Evolutionary conservation across 1,140 invertebrate species (phyloP).

Genomic region (Ditylenchus dipsaci): DNA sequence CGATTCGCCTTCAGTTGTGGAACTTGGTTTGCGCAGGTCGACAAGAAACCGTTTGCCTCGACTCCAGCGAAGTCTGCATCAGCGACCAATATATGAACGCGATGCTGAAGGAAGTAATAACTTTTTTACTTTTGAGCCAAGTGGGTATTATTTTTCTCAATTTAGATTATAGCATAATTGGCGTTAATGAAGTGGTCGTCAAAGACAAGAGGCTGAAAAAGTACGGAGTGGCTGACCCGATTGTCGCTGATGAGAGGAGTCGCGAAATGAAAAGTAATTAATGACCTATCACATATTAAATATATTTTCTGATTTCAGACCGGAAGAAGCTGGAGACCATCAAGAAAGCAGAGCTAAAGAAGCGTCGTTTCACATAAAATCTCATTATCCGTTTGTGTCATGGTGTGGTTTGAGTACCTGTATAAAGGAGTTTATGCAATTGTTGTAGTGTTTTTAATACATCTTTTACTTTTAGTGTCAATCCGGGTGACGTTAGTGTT

Average conservation of each 20-base stretch:
- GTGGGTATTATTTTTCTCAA: background rate
- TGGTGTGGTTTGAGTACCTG: too few relatives aligned
- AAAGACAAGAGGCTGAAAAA: constrained; percentile 7
- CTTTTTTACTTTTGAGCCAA: too few relatives aligned
- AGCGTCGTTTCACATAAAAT: too few relatives aligned
- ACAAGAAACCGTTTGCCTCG: constrained; percentile 13
- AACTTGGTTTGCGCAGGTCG: constrained; percentile 12
- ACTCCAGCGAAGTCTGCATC: constrained; percentile 5
- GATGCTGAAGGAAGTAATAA: constrained; percentile 17
- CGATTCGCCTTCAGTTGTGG: constrained; percentile 15
- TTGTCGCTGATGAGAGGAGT: constrained; percentile 4
- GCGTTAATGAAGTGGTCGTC: constrained; percentile 4
- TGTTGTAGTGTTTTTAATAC: too few relatives aligned
- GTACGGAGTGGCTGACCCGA: background rate
- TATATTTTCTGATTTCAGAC: too few relatives aligned
- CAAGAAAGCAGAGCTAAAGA: too few relatives aligned
- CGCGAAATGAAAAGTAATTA: constrained; percentile 10
- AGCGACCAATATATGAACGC: constrained; percentile 7
- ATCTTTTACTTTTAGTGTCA: too few relatives aligned
- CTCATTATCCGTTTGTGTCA: too few relatives aligned
- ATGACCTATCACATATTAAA: background rate
- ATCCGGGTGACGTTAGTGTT: too few relatives aligned
- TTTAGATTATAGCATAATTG: constrained; percentile 16
- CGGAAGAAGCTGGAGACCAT: too few relatives aligned
- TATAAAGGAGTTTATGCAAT: too few relatives aligned